Evolutionary conservation across 2,888 invertebrate genomes (phyloP).

Genomic region (Myathropa florea): DNA sequence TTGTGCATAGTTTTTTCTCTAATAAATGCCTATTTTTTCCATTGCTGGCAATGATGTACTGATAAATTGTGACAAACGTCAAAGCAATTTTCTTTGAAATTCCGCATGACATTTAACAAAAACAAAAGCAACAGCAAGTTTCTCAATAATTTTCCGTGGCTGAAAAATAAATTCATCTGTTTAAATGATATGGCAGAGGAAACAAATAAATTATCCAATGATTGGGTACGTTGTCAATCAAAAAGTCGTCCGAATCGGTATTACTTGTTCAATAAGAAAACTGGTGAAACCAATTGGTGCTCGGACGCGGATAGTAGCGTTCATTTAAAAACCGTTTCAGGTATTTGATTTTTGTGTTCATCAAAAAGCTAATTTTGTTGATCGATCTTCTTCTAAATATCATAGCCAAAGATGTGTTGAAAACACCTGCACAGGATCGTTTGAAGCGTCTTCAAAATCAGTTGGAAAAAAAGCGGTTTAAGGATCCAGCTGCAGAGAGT

Average conservation of each 20-base stretch:
- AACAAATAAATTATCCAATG: slow-evolving; percentile 22
- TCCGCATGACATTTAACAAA: background rate
- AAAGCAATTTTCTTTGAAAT: background rate
- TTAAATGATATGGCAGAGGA: background rate
- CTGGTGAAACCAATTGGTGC: slow-evolving; percentile 73
- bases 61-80: background rate
- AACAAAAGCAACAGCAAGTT: background rate
- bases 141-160: background rate
- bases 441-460: slow-evolving; percentile 75
- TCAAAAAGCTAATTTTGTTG: background rate
- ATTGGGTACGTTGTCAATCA: slow-evolving; percentile 72
- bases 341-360: slow-evolving; percentile 1
- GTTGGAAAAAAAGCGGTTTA: slow-evolving; percentile 57
- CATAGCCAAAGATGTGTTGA: background rate
- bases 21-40: background rate
- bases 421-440: slow-evolving; percentile 75
- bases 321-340: slow-evolving; percentile 35
- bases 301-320: background rate
- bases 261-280: slow-evolving; percentile 73
- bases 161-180: background rate
- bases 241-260: slow-evolving; percentile 66
- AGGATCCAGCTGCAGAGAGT: background rate
- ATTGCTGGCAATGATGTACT: background rate
- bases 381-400: too few species aligned
- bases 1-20: too few species aligned